A percentile compares a stretch with the other conserved stretches of the same genome.
These are phyloP conservation scores for Carettochelys insculpta DNA, from an alignment of 2,113 vertebrate genomes.

Conservation along the genomic window DNA sequence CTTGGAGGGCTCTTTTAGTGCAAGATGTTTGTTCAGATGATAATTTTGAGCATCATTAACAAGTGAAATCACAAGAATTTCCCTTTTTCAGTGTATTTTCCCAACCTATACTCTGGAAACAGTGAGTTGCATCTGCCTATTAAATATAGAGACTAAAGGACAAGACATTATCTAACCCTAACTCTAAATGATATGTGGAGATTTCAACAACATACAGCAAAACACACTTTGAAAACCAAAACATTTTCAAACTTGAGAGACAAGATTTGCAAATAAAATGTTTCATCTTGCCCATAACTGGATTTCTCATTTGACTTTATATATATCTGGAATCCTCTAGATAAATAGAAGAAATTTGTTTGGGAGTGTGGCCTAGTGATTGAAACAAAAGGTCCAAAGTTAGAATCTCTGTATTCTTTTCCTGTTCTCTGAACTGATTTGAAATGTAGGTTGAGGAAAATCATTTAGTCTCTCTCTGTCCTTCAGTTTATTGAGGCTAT, in stretches of 20 bases:
- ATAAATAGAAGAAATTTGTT: neutral
- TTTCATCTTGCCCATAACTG: neutral
- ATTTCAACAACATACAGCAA: neutral
- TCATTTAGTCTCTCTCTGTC: neutral
- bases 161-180: neutral
- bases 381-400: accelerated
- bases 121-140: slow-evolving; percentile 1
- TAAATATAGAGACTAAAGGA: slow-evolving; percentile 37
- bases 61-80: slow-evolving; percentile 33
- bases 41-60: slow-evolving; percentile 41
- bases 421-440: neutral
- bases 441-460: neutral
- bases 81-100: slow-evolving; percentile 49
- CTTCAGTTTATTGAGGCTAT: neutral
- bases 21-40: slow-evolving; percentile 12
- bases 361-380: accelerated
- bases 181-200: neutral
- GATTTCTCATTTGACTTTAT: neutral
- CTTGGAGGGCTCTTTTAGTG: neutral
- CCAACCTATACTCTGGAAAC: slow-evolving; percentile 33
- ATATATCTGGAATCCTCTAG: neutral
- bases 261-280: neutral
- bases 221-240: neutral
- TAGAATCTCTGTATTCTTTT: neutral
- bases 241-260: neutral